phyloP scores from a whole-genome alignment of 2,113 vertebrate genomes.

The Stomatorhinus ivindoensis region DNA sequence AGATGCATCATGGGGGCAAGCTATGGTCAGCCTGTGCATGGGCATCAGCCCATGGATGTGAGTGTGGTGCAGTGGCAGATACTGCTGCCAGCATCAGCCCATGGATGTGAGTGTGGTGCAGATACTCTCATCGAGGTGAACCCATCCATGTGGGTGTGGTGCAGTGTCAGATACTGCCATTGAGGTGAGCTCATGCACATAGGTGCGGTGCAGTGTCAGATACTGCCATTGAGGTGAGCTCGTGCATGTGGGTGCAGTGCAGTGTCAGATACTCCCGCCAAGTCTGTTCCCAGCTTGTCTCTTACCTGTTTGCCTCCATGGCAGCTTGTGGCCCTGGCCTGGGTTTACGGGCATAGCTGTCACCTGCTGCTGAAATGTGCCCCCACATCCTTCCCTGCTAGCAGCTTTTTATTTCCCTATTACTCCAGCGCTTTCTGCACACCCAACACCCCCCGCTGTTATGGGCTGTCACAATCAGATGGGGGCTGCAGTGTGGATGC shows the following conservation, averaged over 20 bases:
- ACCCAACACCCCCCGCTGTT: background rate
- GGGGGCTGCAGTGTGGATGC: background rate
- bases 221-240: background rate
- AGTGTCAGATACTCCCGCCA: background rate
- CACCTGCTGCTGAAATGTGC: background rate
- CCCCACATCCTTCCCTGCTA: background rate
- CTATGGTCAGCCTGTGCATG: too few species aligned
- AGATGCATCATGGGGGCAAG: background rate
- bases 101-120: background rate
- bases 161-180: background rate
- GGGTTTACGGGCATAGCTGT: background rate
- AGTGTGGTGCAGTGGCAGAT: background rate
- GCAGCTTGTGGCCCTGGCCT: background rate
- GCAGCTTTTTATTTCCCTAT: background rate
- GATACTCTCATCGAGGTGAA: background rate
- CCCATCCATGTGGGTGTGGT: background rate
- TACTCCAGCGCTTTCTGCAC: background rate
- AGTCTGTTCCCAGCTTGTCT: background rate
- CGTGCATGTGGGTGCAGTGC: background rate
- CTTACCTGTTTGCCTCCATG: background rate
- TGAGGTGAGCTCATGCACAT: too few species aligned
- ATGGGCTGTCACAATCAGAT: background rate
- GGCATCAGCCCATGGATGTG: background rate
- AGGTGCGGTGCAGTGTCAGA: background rate
- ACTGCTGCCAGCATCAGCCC: background rate